These are phyloP conservation scores for Caiman crocodilus DNA, from an alignment of 2,797 vertebrate genomes.

Conservation along the genomic window DNA sequence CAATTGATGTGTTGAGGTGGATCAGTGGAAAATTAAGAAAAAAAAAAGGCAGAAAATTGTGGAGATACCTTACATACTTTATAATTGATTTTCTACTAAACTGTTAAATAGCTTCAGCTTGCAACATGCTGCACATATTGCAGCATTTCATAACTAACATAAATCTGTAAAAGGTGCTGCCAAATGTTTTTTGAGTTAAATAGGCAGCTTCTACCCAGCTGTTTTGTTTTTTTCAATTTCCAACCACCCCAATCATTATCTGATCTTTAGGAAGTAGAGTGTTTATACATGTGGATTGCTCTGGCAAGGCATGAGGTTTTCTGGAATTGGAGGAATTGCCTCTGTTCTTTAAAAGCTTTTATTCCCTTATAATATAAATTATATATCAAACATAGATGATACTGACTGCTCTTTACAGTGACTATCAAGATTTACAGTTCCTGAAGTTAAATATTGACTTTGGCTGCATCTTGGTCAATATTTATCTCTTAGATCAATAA, in stretches of 20 bases:
- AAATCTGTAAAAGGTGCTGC: constrained; percentile 10
- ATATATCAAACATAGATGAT: constrained; percentile 55
- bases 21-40: constrained; percentile 38
- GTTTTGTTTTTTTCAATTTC: not conserved
- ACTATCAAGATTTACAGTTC: constrained; percentile 67
- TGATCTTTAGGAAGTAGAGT: constrained; percentile 10
- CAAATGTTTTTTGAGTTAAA: constrained; percentile 3
- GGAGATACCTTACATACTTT: not conserved
- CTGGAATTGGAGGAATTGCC: constrained; percentile 18
- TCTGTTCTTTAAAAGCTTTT: constrained; percentile 54
- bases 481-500: constrained; percentile 68
- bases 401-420: constrained; percentile 62
- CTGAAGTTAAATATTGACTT: constrained; percentile 72
- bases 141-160: constrained; percentile 28
- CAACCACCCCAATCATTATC: not conserved
- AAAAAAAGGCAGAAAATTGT: not conserved
- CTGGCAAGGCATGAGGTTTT: constrained; percentile 11
- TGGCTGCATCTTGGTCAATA: constrained; percentile 66
- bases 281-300: constrained; percentile 10
- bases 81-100: constrained; percentile 24
- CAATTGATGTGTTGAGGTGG: not conserved
- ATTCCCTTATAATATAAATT: constrained; percentile 61
- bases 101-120: constrained; percentile 48
- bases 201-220: not conserved
- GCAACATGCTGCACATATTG: not conserved